These are phyloP conservation scores for Machimus rusticus DNA, from an alignment of 2,888 invertebrate genomes.

Conservation along the genomic window DNA sequence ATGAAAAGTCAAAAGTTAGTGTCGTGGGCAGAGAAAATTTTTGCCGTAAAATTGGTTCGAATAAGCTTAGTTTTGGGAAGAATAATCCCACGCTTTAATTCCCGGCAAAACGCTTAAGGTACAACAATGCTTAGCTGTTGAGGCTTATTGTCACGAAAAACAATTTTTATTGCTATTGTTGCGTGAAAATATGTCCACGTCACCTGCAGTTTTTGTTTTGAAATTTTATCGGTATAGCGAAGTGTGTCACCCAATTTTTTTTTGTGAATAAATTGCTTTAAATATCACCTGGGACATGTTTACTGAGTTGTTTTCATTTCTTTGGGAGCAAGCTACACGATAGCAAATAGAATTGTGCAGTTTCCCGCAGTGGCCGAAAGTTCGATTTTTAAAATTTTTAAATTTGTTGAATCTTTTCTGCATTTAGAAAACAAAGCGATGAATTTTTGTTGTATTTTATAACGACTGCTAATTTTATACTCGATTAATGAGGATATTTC, in stretches of 20 bases:
- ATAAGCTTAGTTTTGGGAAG: neutral
- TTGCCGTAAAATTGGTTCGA: neutral
- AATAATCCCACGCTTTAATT: neutral
- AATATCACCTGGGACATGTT: neutral
- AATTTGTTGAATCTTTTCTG: neutral
- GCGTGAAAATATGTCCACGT: neutral
- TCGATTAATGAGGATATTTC: no score
- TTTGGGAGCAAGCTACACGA: neutral
- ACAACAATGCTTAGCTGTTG: neutral
- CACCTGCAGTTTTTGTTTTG: neutral
- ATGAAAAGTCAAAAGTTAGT: neutral
- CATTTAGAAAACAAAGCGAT: neutral
- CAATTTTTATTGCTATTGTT: neutral
- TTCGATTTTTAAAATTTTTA: neutral
- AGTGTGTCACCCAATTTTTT: neutral
- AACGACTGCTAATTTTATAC: no score
- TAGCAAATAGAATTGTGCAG: neutral
- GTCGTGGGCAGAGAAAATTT: neutral
- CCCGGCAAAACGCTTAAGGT: neutral
- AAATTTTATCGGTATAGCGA: neutral
- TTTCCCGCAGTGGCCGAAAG: neutral
- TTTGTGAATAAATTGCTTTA: neutral
- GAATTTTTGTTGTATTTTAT: no score
- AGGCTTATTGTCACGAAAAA: neutral
- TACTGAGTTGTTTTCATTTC: neutral